phyloP scores from a whole-genome alignment of 2,113 vertebrate species.

The Microtus richardsoni region DNA sequence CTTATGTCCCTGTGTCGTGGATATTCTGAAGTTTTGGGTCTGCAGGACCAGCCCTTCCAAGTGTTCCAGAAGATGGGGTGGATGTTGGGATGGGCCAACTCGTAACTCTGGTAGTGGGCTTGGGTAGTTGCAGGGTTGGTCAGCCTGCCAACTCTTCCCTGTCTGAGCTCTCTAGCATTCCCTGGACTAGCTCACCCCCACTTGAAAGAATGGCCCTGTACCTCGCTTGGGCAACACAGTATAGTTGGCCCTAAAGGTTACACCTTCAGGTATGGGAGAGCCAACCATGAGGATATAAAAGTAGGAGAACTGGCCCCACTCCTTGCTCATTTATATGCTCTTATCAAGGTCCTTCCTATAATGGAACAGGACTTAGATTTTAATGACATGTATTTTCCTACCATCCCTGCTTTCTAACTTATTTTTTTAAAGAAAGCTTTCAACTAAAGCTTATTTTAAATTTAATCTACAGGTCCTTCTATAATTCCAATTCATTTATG shows the following conservation, averaged over 20 bases:
- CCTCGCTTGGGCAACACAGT: neutral
- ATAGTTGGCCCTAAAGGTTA: neutral
- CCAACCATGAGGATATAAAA: neutral
- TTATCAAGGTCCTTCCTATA: constrained; percentile 54
- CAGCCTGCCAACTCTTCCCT: neutral
- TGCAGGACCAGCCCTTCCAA: neutral
- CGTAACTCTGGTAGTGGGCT: neutral
- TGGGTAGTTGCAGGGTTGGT: neutral
- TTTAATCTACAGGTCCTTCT: constrained; percentile 53
- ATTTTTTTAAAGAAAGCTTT: constrained; percentile 68
- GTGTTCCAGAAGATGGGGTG: neutral
- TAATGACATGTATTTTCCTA: constrained; percentile 22
- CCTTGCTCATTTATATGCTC: neutral
- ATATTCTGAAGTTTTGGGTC: neutral
- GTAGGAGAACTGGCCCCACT: neutral
- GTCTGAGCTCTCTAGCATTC: neutral
- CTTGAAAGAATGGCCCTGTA: neutral
- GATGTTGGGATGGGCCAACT: neutral
- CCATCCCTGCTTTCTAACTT: neutral
- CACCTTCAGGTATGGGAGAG: neutral
- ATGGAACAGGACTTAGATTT: constrained; percentile 67
- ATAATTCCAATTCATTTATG: constrained; percentile 68
- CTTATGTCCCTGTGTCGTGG: neutral
- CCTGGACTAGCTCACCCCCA: neutral
- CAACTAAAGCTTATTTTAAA: constrained; percentile 71